These are phyloP conservation scores for Theodoxus fluviatilis DNA, from an alignment of 2,888 invertebrate species.

Conservation along the genomic window DNA sequence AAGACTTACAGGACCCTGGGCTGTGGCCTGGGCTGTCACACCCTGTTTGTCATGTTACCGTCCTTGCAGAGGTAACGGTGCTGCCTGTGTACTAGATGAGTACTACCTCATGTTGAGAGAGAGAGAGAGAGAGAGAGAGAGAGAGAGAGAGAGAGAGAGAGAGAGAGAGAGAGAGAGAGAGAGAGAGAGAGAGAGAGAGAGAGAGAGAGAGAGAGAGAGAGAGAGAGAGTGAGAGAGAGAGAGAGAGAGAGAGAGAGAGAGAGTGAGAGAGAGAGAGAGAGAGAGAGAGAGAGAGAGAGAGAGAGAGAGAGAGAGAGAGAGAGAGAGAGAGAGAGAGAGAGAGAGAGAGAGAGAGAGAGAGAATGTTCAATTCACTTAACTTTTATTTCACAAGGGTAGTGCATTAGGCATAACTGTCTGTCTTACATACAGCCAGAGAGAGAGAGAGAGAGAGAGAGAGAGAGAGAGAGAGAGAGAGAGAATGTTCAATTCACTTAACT, in stretches of 20 bases:
- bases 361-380: too few species aligned
- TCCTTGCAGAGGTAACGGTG: not conserved
- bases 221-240: constrained; percentile 2
- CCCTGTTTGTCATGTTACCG: not conserved
- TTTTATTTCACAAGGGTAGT: too few species aligned
- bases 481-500: too few species aligned
- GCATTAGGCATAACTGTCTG: too few species aligned
- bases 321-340: too few species aligned
- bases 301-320: too few species aligned
- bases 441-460: too few species aligned
- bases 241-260: too few species aligned
- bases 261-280: not conserved
- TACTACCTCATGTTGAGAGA: not conserved
- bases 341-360: too few species aligned
- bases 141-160: not conserved
- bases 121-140: not conserved
- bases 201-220: not conserved
- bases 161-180: constrained; percentile 16
- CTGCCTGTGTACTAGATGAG: not conserved
- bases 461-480: too few species aligned
- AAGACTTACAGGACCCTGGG: not conserved
- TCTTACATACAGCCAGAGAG: too few species aligned
- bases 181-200: constrained; percentile 14
- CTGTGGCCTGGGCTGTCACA: not conserved
- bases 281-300: not conserved